phyloP scores from a whole-genome alignment of 2,797 vertebrate genomes.

The Acestrorhynchus altus region DNA sequence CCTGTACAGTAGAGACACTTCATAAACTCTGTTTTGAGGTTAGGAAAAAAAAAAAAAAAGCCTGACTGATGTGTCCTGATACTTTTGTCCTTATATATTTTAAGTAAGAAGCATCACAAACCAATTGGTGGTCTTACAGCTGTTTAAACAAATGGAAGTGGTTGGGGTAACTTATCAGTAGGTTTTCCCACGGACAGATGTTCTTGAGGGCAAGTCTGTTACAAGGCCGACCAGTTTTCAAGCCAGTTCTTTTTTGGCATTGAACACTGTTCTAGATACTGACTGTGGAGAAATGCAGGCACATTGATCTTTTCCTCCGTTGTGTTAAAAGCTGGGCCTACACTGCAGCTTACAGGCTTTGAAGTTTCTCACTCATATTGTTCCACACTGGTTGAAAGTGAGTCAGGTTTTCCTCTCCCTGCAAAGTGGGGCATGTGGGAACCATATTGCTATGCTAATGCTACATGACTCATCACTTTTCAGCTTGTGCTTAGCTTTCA shows the following conservation, averaged over 20 bases:
- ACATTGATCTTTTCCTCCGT: not conserved
- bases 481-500: constrained; percentile 57
- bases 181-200: not conserved
- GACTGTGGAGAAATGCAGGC: not conserved
- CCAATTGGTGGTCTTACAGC: not conserved
- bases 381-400: constrained; percentile 17
- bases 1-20: no score
- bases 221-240: not conserved
- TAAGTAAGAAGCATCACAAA: not conserved
- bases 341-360: not conserved
- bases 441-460: constrained; percentile 60
- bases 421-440: constrained; percentile 31
- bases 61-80: no score
- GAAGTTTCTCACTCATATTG: not conserved
- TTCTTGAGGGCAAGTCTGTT: not conserved
- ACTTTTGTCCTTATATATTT: no score
- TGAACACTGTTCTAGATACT: not conserved
- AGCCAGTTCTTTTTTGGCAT: not conserved
- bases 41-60: no score
- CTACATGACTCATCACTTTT: constrained; percentile 71
- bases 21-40: no score
- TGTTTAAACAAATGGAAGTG: not conserved
- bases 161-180: constrained; percentile 15
- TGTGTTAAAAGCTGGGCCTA: not conserved
- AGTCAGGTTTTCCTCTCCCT: constrained; percentile 21